Base-by-base conservation (phyloP, 2,888 invertebrate genomes). In the Latheticus oryzae region DNA sequence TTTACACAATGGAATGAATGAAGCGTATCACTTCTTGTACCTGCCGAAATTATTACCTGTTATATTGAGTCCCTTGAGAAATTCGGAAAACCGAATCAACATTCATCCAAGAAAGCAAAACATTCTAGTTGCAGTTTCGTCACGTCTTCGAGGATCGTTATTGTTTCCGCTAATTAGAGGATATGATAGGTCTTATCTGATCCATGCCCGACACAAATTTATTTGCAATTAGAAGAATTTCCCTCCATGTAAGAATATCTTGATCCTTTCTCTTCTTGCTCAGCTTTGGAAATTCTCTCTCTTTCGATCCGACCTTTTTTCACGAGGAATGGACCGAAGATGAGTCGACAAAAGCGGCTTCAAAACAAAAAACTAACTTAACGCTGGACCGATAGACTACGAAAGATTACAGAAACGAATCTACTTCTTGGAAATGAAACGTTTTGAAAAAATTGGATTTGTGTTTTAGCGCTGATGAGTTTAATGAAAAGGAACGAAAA, bases 21-120 rank as follows among this genome's bases (percentile, higher is more conserved):
- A 28, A 48, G 48, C 58, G 53, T 53, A 58, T 53, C 58, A 53
- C 47, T 58, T 53, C 43, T 50, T 47, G 21, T 47, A 58, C 58
- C 58, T 58, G 53, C 53, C 58, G 47, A 53, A 58, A 58, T 53
- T 32, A 58, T 58, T 58, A 58, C 58, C 58, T 58, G 55, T 21
- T 9, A n/a, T n/a, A n/a, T n/a, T n/a, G n/a, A 8, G 28, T 9
- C 48, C 19, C 23, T 33, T 11, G 48, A 13, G 50, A 48, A 35
- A 21, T 5, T 26, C 48, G 15, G n/a, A 24, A 35, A 16, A 43
- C 21, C 40, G 16, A 5, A n/a, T n/a, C n/a, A n/a, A n/a, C n/a
- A n/a, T n/a, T n/a, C n/a, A n/a, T n/a, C n/a, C n/a, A n/a, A n/a
- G n/a, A n/a, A n/a, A n/a, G n/a, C n/a, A n/a, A n/a, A n/a, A n/a